phyloP scores from a whole-genome alignment of 2,797 vertebrate species.

The Pogoniulus pusillus region DNA sequence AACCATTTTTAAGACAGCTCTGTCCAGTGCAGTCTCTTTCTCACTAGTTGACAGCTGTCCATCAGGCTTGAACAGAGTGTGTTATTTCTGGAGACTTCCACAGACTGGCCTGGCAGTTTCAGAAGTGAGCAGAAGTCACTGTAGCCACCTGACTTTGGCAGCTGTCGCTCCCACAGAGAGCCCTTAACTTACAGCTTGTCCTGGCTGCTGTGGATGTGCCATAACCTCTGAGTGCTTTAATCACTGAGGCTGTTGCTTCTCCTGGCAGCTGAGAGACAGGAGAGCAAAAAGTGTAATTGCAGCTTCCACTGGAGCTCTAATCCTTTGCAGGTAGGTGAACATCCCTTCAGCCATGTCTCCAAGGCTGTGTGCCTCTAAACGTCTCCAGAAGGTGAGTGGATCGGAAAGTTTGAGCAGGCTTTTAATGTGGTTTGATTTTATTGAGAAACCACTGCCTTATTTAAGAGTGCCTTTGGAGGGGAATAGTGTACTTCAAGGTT shows the following conservation, averaged over 20 bases:
- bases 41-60: slow-evolving; percentile 6
- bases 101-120: not conserved
- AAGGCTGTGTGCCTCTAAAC: not conserved
- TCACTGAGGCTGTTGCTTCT: not conserved
- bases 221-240: not conserved
- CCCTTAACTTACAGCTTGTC: not conserved
- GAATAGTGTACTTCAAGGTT: not conserved
- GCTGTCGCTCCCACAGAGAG: not conserved
- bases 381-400: not conserved
- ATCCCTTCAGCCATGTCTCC: not conserved
- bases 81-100: not conserved
- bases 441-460: not conserved
- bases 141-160: not conserved
- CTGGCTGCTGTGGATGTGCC: not conserved
- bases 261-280: not conserved
- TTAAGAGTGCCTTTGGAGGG: not conserved
- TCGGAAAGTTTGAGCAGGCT: not conserved
- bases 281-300: not conserved
- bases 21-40: not conserved
- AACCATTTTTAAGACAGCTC: not conserved
- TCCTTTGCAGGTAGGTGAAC: not conserved
- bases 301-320: not conserved
- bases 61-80: not conserved
- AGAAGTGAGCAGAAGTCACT: not conserved
- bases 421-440: not conserved